phyloP scores from a whole-genome alignment of 2,888 invertebrate species.

The Andricus curvator region DNA sequence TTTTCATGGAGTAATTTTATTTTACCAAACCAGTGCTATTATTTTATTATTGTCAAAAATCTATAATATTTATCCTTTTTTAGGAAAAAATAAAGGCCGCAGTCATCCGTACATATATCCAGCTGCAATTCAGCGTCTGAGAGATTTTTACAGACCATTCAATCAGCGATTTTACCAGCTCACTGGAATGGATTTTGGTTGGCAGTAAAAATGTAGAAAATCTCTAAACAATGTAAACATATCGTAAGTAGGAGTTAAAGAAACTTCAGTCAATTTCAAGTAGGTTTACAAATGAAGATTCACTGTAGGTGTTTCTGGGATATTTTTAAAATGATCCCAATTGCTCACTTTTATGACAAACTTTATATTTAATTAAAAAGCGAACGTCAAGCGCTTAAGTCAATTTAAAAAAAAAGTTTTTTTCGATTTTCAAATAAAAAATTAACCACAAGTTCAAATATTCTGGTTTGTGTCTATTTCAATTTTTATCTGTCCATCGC shows the following conservation, averaged over 20 bases:
- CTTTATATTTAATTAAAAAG: background rate
- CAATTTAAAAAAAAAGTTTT: slow-evolving; percentile 1
- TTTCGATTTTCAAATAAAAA: background rate
- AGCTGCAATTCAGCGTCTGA: slow-evolving; percentile 85
- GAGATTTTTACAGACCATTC: slow-evolving; percentile 91
- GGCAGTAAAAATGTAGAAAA: slow-evolving; percentile 77
- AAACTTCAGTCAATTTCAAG: slow-evolving; percentile 35
- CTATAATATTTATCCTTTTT: too few relatives aligned
- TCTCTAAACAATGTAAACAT: slow-evolving; percentile 16
- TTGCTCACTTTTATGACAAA: slow-evolving; percentile 5
- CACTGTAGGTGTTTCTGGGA: background rate
- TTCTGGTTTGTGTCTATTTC: background rate
- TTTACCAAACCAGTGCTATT: too few relatives aligned
- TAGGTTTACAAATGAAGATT: slow-evolving; percentile 17
- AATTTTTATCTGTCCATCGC: background rate
- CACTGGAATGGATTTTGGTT: slow-evolving; percentile 92
- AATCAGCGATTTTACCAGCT: slow-evolving; percentile 92
- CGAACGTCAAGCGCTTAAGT: background rate
- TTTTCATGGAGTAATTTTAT: too few relatives aligned
- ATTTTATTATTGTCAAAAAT: too few relatives aligned
- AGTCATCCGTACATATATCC: slow-evolving; percentile 91
- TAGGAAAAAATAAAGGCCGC: slow-evolving; percentile 73
- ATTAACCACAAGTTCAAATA: background rate
- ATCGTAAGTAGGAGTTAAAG: slow-evolving; percentile 20
- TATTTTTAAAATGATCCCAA: background rate